Evolutionary conservation across 30 jellyfish, hydroid and myxozoan genomes (phyloP).

Genomic region (Cassiopea andromeda): DNA sequence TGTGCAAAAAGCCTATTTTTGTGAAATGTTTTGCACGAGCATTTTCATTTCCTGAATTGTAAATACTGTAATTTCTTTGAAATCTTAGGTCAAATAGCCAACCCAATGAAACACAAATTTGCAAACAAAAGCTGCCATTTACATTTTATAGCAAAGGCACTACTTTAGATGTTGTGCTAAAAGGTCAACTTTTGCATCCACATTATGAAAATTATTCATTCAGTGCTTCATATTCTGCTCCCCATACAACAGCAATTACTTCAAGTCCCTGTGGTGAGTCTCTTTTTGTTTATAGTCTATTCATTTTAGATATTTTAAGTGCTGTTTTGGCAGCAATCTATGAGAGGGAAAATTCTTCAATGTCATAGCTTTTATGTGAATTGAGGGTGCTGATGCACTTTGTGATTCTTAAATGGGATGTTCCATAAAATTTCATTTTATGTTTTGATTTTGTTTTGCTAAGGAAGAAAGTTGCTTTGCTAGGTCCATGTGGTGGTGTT

Average conservation of each 20-base stretch:
- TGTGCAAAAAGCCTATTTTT: too few species aligned
- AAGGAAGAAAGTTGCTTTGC: background rate
- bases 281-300: background rate
- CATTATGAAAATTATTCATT: conserved; percentile 21
- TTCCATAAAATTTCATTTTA: background rate
- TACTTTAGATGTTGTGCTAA: conserved; percentile 33
- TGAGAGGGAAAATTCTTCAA: too few species aligned
- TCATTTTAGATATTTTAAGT: too few species aligned
- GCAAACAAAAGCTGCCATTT: conserved; percentile 34
- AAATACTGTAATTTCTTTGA: background rate
- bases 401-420: background rate
- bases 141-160: conserved; percentile 49
- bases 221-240: conserved; percentile 16
- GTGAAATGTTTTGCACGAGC: too few species aligned
- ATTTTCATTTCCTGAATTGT: too few species aligned
- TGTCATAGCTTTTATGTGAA: too few species aligned
- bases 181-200: conserved; percentile 46
- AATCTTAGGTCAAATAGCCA: background rate
- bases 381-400: background rate
- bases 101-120: conserved; percentile 13
- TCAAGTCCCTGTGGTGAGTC: conserved; percentile 33
- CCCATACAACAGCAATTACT: background rate
- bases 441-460: background rate
- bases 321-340: too few species aligned
- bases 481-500: conserved; percentile 63